Percentiles rank a stretch among this genome's conserved stretches.
Evolutionary conservation across 2,797 vertebrate genomes (phyloP).

Genomic region (Tokudaia tokunoshimensis): DNA sequence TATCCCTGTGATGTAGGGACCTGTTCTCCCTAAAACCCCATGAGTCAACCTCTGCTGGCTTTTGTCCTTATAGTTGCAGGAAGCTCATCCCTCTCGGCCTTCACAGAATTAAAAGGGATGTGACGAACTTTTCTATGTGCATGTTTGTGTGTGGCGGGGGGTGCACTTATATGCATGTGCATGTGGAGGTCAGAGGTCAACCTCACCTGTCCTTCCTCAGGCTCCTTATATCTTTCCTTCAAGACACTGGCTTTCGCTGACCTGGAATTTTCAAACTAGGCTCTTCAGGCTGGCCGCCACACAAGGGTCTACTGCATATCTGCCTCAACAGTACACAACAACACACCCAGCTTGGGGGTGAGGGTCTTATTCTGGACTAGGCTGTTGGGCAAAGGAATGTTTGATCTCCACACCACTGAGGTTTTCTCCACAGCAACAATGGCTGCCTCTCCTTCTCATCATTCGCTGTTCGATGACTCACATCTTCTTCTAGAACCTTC

Average conservation of each 20-base stretch:
- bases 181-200: background rate
- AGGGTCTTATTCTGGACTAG: background rate
- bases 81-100: background rate
- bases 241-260: too few relatives aligned
- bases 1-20: background rate
- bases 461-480: accelerated
- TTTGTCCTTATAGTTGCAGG: too few relatives aligned
- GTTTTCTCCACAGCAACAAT: background rate
- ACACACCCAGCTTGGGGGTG: background rate
- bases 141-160: background rate
- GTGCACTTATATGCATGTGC: background rate
- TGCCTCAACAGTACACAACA: background rate
- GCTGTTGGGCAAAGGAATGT: too few relatives aligned
- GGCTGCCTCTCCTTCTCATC: background rate
- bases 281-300: too few relatives aligned
- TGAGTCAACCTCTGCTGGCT: accelerated
- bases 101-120: too few relatives aligned
- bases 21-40: background rate
- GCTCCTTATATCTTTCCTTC: background rate
- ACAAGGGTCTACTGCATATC: background rate
- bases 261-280: background rate
- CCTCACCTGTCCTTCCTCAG: background rate
- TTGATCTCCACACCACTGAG: background rate
- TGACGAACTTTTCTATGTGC: background rate
- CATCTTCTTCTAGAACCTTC: background rate